These are phyloP conservation scores for Psittacula echo DNA, from an alignment of 2,797 vertebrate species.

Conservation along the genomic window DNA sequence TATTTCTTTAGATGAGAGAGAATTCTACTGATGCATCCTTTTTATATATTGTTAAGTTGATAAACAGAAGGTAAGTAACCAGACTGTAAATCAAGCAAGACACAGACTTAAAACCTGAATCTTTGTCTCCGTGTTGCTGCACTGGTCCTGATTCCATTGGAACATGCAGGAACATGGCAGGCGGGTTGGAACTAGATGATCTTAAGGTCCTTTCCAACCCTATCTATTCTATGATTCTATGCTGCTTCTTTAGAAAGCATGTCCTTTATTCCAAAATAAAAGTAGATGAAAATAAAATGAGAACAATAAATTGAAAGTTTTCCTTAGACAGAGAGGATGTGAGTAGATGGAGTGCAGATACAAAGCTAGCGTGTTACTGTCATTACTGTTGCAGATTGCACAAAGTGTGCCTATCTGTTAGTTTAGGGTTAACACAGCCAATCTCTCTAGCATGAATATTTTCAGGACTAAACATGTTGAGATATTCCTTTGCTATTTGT, in stretches of 20 bases:
- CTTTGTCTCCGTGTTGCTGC: not conserved
- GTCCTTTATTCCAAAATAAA: not conserved
- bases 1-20: not conserved
- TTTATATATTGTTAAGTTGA: not conserved
- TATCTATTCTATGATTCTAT: too few relatives aligned
- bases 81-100: not conserved
- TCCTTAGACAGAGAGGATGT: not conserved
- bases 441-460: not conserved
- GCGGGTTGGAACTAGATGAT: too few relatives aligned
- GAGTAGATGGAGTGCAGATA: not conserved
- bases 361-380: not conserved
- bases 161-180: not conserved
- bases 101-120: not conserved
- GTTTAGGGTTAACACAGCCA: not conserved
- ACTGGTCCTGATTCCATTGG: not conserved
- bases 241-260: not conserved
- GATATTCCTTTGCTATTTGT: not conserved
- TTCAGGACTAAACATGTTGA: not conserved
- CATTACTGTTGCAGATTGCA: not conserved
- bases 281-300: not conserved
- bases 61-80: not conserved
- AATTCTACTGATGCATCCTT: not conserved
- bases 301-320: not conserved
- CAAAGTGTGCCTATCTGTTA: not conserved
- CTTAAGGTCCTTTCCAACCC: too few relatives aligned